phyloP scores from a whole-genome alignment of 2,888 invertebrate genomes.

The Clostera curtula region DNA sequence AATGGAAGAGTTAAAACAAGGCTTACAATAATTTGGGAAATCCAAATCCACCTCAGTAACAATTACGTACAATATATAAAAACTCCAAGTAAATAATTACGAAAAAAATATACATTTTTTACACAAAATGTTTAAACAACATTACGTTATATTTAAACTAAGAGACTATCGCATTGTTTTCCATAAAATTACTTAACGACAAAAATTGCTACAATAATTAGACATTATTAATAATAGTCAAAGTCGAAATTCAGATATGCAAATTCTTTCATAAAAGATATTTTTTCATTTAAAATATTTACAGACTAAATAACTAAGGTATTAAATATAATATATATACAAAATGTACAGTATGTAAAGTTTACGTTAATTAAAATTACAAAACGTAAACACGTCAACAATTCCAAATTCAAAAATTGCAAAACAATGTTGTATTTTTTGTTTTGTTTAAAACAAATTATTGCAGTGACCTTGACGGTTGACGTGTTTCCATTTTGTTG shows the following conservation, averaged over 20 bases:
- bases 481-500: slow-evolving; percentile 21
- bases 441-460: slow-evolving; percentile 1
- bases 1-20: slow-evolving; percentile 68
- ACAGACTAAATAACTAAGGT: slow-evolving; percentile 33
- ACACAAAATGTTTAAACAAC: slow-evolving; percentile 65
- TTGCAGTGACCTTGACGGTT: slow-evolving; percentile 16
- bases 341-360: slow-evolving; percentile 63
- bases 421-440: slow-evolving; percentile 5
- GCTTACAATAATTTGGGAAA: slow-evolving; percentile 71
- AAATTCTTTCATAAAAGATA: slow-evolving; percentile 41
- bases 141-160: slow-evolving; percentile 46
- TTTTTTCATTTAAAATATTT: slow-evolving; percentile 60
- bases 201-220: slow-evolving; percentile 53
- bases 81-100: slow-evolving; percentile 61
- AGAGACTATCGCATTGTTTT: slow-evolving; percentile 43
- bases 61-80: slow-evolving; percentile 54
- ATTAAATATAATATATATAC: slow-evolving; percentile 38
- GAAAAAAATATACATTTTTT: slow-evolving; percentile 71
- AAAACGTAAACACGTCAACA: slow-evolving; percentile 24
- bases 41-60: slow-evolving; percentile 63
- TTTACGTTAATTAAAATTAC: slow-evolving; percentile 23
- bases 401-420: slow-evolving; percentile 13
- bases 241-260: slow-evolving; percentile 56
- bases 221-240: slow-evolving; percentile 38
- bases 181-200: slow-evolving; percentile 59